Evolutionary conservation across 35 echinoderm and acorn worm genomes (phyloP), one percentile per base, ranked within the genome.

Genomic region (Nesometra sesokonis): DNA sequence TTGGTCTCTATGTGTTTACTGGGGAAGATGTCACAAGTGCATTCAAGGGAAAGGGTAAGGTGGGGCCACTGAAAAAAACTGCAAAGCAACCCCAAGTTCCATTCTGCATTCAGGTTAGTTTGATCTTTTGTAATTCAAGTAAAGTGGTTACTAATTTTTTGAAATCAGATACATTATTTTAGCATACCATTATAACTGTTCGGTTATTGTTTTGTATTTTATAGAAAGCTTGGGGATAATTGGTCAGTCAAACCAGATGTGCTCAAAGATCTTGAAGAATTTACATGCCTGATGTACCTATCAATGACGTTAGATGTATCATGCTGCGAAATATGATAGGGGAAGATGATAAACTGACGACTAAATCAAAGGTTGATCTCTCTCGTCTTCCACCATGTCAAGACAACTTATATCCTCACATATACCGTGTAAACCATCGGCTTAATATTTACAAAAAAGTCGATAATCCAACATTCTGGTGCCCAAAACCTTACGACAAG

Each of bases 41-140:
- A 17, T 93, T 93, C 46, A 93, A 93, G 37, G 87, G 91, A 2
- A 84, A 93, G 88, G 91, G 91, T 21, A 93, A 89, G 82, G 82
- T 90, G n/a, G 91, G 46, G 29, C 91, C 91, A 5, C 34, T 93
- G 46, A 93, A 85, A 78, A n/a, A 90, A 93, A 79, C 43, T 93
- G 17, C 78, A 93, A 57, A 93, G 38, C 13, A 37, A 93, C 82
- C 91, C n/a, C n/a, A n/a, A n/a, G n/a, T n/a, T n/a, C n/a, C n/a
- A n/a, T n/a, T n/a, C n/a, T 32, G 87, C 87, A 29, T 91, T 93
- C 87, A 90, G 57, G 83, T 80, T 31, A 93, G 79, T n/a, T n/a
- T 17, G 33, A 27, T 15, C 27, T 36, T 15, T 15, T 67, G 13
- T 13, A 67, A 67, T 15, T 13, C 13, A 67, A 67, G 13, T 13